Percentiles rank a stretch among this genome's conserved stretches.
phyloP scores from a whole-genome alignment of 2,888 invertebrate species.

The Eristalinus sepulchralis region DNA sequence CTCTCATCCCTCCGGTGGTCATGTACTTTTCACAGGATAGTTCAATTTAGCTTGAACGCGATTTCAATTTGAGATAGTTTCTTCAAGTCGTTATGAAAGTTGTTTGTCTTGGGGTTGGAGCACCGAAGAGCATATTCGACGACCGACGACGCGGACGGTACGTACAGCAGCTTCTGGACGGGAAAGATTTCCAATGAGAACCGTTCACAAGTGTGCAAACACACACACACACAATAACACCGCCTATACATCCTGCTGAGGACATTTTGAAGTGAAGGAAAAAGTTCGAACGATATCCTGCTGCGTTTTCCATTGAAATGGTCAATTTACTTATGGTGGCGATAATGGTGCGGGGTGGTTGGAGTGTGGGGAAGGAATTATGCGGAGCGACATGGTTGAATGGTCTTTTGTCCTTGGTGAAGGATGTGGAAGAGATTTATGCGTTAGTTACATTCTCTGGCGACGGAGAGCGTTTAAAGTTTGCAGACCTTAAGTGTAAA shows the following conservation, averaged over 20 bases:
- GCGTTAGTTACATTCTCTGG: constrained; percentile 8
- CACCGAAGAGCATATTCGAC: not conserved
- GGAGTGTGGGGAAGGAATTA: constrained; percentile 24
- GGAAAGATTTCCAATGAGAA: not conserved
- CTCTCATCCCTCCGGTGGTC: constrained; percentile 47
- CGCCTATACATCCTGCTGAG: not conserved
- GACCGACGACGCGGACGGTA: not conserved
- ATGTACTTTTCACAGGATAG: constrained; percentile 70
- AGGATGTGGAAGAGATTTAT: constrained; percentile 62
- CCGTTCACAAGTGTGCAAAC: not conserved
- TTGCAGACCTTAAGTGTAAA: not conserved
- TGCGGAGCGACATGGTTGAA: constrained; percentile 69
- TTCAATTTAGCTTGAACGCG: constrained; percentile 72
- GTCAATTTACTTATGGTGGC: constrained; percentile 67
- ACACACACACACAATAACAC: not conserved
- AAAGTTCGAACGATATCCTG: constrained; percentile 55
- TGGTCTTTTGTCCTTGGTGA: constrained; percentile 68
- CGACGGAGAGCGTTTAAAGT: not conserved
- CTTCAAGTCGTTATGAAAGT: constrained; percentile 65
- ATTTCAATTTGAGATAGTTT: constrained; percentile 73
- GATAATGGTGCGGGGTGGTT: not conserved
- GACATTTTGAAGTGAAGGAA: not conserved
- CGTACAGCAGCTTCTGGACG: not conserved
- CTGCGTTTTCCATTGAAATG: constrained; percentile 60
- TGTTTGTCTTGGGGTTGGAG: constrained; percentile 58